Evolutionary conservation across 1,140 invertebrate genomes (phyloP).

Genomic region (Atopsyche davidsoni): DNA sequence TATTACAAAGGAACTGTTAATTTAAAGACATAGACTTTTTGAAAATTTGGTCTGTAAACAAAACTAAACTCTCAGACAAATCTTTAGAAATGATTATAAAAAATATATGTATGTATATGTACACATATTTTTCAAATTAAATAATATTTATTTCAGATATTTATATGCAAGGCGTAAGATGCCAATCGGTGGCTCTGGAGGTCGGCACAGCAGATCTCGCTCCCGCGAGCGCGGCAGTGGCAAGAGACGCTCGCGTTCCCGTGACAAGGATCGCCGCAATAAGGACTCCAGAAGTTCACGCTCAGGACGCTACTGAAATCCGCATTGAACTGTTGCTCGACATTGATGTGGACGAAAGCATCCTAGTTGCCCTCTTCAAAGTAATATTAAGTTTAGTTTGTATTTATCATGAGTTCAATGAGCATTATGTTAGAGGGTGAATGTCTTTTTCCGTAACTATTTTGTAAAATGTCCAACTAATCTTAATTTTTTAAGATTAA

Average conservation of each 20-base stretch:
- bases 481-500: too few relatives aligned
- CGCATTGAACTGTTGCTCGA: not conserved
- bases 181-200: conserved; percentile 34
- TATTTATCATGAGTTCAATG: too few relatives aligned
- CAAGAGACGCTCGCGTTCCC: conserved; percentile 44
- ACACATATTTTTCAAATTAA: conserved; percentile 33
- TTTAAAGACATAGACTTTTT: not conserved
- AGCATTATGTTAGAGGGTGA: too few relatives aligned
- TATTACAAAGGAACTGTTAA: not conserved
- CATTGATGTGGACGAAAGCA: too few relatives aligned
- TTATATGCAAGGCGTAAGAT: conserved; percentile 52
- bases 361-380: too few relatives aligned
- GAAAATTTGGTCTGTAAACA: too few relatives aligned
- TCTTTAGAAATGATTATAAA: too few relatives aligned
- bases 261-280: conserved; percentile 46
- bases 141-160: conserved; percentile 44
- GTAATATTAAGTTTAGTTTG: too few relatives aligned
- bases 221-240: conserved; percentile 37
- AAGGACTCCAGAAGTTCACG: conserved; percentile 42
- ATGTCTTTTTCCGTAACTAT: too few relatives aligned
- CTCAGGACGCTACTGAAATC: conserved; percentile 43
- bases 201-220: conserved; percentile 32
- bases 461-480: too few relatives aligned
- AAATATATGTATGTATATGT: too few relatives aligned
- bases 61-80: too few relatives aligned